These are phyloP conservation scores for Sebastes matsubarae DNA, from an alignment of 2,797 vertebrate species.

Conservation along the genomic window DNA sequence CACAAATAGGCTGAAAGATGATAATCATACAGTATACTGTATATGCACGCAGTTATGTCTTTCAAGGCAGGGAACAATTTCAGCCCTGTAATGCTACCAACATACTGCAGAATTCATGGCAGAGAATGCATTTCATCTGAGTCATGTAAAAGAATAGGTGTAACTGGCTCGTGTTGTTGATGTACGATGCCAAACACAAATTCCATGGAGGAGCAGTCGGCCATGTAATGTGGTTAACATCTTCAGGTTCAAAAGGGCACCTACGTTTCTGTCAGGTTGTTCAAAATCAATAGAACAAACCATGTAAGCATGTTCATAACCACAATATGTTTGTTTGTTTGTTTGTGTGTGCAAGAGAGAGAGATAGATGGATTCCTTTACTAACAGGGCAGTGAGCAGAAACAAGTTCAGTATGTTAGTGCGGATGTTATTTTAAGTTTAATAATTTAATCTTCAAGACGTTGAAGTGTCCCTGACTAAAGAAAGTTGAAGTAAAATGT, in stretches of 20 bases:
- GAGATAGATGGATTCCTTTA: neutral
- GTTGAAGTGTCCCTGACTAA: neutral
- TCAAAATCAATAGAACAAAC: slow-evolving; percentile 22
- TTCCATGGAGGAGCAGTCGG: neutral
- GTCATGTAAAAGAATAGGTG: neutral
- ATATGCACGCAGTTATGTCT: slow-evolving; percentile 4
- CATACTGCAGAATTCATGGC: neutral
- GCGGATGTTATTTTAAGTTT: neutral
- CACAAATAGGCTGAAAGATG: slow-evolving; percentile 49
- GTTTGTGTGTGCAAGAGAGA: neutral
- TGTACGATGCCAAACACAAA: neutral
- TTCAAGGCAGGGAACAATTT: slow-evolving; percentile 16
- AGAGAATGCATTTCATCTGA: slow-evolving; percentile 11
- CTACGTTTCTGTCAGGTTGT: slow-evolving; percentile 28
- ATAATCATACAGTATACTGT: slow-evolving; percentile 16
- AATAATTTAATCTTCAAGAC: neutral
- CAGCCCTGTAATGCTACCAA: neutral
- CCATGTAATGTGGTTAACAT: neutral
- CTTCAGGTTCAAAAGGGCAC: slow-evolving; percentile 26
- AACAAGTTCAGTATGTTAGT: neutral
- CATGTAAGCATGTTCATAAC: neutral
- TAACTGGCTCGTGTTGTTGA: slow-evolving; percentile 17
- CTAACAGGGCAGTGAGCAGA: neutral
- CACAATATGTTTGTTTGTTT: neutral
- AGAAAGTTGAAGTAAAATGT: neutral